Evolutionary conservation across 2,113 vertebrate species (phyloP).

Genomic region (Galbula dea): DNA sequence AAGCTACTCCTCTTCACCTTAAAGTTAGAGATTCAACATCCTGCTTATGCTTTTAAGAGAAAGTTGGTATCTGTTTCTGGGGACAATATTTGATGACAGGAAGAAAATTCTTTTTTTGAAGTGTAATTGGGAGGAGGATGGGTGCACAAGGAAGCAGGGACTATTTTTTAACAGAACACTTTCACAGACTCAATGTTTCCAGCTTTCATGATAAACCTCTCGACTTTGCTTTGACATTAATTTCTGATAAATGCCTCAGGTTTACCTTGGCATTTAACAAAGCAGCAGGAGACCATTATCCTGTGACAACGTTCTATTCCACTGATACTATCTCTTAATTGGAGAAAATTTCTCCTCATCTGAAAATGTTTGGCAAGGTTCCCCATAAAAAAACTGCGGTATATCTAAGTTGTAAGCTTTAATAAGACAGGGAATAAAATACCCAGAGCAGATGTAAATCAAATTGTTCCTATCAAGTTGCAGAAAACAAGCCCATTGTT

Average conservation of each 20-base stretch:
- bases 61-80: background rate
- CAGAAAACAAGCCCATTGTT: conserved; percentile 67
- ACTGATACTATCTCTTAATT: conserved; percentile 71
- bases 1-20: background rate
- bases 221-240: conserved; percentile 73
- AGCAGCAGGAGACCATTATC: conserved; percentile 69
- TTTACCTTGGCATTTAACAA: conserved; percentile 73
- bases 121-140: background rate
- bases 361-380: conserved; percentile 69
- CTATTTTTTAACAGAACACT: conserved; percentile 6
- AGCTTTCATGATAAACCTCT: conserved; percentile 59
- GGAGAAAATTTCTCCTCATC: conserved; percentile 71
- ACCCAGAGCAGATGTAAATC: conserved; percentile 74
- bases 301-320: conserved; percentile 67
- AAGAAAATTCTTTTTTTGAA: background rate
- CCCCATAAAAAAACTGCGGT: conserved; percentile 53
- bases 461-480: conserved; percentile 65
- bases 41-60: background rate
- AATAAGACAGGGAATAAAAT: conserved; percentile 74
- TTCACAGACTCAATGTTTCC: background rate
- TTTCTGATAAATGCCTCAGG: conserved; percentile 70
- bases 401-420: conserved; percentile 67
- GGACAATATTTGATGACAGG: background rate
- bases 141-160: background rate
- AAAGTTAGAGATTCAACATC: background rate